Evolutionary conservation across 2,797 vertebrate species (phyloP), one percentile per base, ranked within the genome.

Genomic region (Garrulus glandarius): DNA sequence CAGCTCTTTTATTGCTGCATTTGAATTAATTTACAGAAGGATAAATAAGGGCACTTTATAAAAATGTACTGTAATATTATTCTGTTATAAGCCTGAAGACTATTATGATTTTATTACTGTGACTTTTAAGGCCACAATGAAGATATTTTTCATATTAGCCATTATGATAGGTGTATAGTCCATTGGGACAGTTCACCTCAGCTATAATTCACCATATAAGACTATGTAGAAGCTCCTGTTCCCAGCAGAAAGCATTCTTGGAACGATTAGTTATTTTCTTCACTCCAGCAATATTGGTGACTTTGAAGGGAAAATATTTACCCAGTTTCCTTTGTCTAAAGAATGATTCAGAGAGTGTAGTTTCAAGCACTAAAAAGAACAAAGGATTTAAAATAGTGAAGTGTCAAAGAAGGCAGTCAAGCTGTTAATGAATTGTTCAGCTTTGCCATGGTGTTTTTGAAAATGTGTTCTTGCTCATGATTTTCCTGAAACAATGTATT

Each of bases 31-130:
- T 89, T 92, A 79, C 91, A 82, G 92, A 88, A 86, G 41, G 71
- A 80, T 82, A 86, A 94, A 87, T 70, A 87, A 94, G 68, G 78
- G 93, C 90, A 92, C 89, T 95, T 96, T 96, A 89, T 93, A 64
- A 94, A 94, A 92, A 76, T 26, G 70, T 95, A 93, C 94, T 96
- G 95, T 94, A 94, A 83, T 89, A 70, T n/a, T 84, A 72, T 22
- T 72, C 83, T 90, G 13, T 81, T 89, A 52, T 63, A 82, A 97
- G 91, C 87, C 95, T 94, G 85, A 92, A 91, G 44, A 84, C 41
- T 88, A 22, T 84, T 53, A 86, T 70, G 10, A 47, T 91, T 86
- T 93, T 92, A 67, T 93, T 95, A 77, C 63, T 91, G 79, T 94
- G 87, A 93, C 76, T 89, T 93, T 64, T 60, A 74, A 82, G 67